phyloP scores from a whole-genome alignment of 2,113 vertebrate species.

The Acrocephalus arundinaceus region DNA sequence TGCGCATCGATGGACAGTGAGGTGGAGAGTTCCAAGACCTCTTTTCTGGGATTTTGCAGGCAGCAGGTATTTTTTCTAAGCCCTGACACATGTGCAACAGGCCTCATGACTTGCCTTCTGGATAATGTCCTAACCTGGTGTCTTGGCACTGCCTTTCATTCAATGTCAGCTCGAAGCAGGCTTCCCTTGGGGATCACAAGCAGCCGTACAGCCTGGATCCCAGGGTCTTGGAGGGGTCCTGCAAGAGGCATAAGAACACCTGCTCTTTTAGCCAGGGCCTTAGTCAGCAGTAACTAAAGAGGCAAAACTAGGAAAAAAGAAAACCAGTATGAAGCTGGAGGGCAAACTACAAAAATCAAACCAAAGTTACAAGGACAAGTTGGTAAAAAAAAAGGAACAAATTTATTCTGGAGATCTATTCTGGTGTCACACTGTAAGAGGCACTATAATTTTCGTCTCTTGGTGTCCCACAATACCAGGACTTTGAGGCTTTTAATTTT shows the following conservation, averaged over 20 bases:
- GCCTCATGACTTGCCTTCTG: neutral
- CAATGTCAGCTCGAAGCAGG: neutral
- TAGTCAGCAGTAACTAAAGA: neutral
- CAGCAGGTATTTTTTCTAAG: neutral
- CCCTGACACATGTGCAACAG: neutral
- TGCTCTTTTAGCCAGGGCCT: neutral
- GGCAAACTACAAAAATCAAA: neutral
- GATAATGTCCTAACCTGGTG: neutral
- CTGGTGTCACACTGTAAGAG: neutral
- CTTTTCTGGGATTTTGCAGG: neutral
- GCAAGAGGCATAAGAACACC: neutral
- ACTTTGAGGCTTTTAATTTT: neutral
- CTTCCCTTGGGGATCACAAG: neutral
- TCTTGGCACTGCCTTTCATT: neutral
- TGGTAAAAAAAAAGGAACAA: neutral
- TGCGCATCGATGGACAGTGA: neutral
- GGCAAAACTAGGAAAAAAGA: neutral
- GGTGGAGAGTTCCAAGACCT: neutral
- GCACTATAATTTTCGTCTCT: neutral
- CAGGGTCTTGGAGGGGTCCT: neutral
- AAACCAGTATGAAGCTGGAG: neutral
- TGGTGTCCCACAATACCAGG: neutral
- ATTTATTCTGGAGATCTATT: neutral
- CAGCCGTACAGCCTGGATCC: neutral
- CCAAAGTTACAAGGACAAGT: neutral